Evolutionary conservation across 2,888 invertebrate species (phyloP), one percentile per base, ranked within the genome.

Genomic region (Ophioninae sp.): DNA sequence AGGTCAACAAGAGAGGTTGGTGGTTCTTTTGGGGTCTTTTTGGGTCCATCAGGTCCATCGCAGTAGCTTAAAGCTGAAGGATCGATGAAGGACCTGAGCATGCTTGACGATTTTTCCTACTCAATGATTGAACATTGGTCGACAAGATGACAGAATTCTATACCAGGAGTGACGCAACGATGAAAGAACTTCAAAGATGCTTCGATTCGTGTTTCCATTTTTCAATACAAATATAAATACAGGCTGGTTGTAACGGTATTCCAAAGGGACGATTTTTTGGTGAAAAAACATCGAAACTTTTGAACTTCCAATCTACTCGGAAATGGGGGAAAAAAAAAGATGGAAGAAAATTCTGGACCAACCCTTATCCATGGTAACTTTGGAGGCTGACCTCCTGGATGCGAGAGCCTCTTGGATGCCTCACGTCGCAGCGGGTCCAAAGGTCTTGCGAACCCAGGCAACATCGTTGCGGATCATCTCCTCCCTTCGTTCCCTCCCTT

Each of bases 391-490:
- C n/a, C 56, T 67, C n/a, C 9, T 41, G 64, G 44, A 72, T 72
- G 51, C 51, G 17, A 65, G 75, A 71, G 71, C 71, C 71, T 65
- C 59, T 22, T 10, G 68, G n/a, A 76, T 76, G 58, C 63, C 61
- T 63, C 65, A 44, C 71, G 75, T 56, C 56, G 58, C 30, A 59
- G 37, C 39, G 9, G 22, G 75, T 67, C 39, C 68, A 51, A 58
- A 69, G 68, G 61, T 68, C 75, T 39, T 58, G 74, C 64, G 69
- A 71, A 72, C 56, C 59, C 72, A 77, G 44, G 13, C 6, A 56
- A 20, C 30, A 20, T 20, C n/a, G 39, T 85, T 88, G 85, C 79
- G 84, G 87, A 89, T 89, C 89, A 89, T 6, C 90, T 89, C 86
- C 87, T 41, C 39, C 72, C 39, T 41, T 61, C 58, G 37, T 64